phyloP scores from a whole-genome alignment of 2,888 invertebrate genomes.

The Rhamnusium bicolor region DNA sequence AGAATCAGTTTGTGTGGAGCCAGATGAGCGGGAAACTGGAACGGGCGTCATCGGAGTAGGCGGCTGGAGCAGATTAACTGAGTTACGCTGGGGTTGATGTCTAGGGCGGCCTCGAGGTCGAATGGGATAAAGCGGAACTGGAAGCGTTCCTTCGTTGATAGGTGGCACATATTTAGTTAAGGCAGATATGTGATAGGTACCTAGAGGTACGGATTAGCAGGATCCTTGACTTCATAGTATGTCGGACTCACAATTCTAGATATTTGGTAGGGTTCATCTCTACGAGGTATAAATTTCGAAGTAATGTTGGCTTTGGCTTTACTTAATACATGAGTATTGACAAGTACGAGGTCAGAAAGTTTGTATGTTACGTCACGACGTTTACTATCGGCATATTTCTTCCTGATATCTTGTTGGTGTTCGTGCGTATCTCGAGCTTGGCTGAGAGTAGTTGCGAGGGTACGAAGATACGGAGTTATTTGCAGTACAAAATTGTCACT shows the following conservation, averaged over 20 bases:
- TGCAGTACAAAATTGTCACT: slow-evolving; percentile 53
- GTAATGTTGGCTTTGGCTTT: neutral
- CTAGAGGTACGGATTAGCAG: neutral
- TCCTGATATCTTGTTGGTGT: neutral
- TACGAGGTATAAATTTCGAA: slow-evolving; percentile 21
- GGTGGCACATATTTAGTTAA: neutral
- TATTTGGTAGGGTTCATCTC: slow-evolving; percentile 25
- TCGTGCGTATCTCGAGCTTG: too few species aligned
- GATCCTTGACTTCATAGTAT: neutral
- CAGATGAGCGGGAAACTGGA: neutral
- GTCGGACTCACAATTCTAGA: neutral
- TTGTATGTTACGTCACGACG: neutral
- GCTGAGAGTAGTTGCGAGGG: too few species aligned
- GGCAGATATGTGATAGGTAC: neutral
- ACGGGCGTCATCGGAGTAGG: too few species aligned
- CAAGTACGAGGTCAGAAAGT: slow-evolving; percentile 11
- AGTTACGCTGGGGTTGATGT: too few species aligned
- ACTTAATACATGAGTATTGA: slow-evolving; percentile 16
- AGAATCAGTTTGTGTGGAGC: neutral
- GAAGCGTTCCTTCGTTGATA: neutral
- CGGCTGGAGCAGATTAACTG: too few species aligned
- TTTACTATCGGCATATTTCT: slow-evolving; percentile 2
- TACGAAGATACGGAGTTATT: neutral
- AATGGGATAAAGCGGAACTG: neutral
- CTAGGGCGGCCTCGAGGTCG: neutral